phyloP scores from a whole-genome alignment of 1,140 invertebrate genomes.

The Pseudachorutes palmiensis region DNA sequence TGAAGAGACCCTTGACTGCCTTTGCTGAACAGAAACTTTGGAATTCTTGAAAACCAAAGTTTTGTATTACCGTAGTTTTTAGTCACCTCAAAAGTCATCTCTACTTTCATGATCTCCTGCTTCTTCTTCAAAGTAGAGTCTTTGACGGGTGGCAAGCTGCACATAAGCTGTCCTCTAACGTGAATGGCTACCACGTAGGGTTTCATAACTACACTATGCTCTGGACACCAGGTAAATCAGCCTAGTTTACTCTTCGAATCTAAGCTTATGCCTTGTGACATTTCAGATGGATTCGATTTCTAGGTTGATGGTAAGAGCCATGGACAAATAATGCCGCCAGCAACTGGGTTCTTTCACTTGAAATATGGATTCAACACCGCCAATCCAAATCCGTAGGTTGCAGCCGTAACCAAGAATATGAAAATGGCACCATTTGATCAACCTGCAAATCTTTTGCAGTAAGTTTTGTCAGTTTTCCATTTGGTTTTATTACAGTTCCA shows the following conservation, averaged over 20 bases:
- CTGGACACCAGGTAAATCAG: constrained; percentile 40
- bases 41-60: no score
- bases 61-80: no score
- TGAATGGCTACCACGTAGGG: constrained; percentile 44
- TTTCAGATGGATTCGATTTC: not conserved
- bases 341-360: constrained; percentile 17
- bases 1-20: no score
- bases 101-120: no score
- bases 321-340: not conserved
- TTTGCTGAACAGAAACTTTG: no score
- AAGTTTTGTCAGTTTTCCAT: not conserved
- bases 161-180: constrained; percentile 42
- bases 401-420: not conserved
- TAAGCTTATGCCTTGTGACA: not conserved
- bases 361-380: constrained; percentile 1
- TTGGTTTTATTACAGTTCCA: constrained; percentile 18
- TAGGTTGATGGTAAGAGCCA: not conserved
- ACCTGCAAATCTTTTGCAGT: not conserved
- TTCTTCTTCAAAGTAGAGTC: no score
- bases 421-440: constrained; percentile 18
- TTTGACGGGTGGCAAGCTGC: constrained; percentile 46
- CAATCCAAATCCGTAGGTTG: constrained; percentile 18
- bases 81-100: no score
- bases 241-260: not conserved
- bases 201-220: constrained; percentile 42